Conservation (phyloP, 2,113 vertebrate species). For the Seriola quinqueradiata region DNA sequence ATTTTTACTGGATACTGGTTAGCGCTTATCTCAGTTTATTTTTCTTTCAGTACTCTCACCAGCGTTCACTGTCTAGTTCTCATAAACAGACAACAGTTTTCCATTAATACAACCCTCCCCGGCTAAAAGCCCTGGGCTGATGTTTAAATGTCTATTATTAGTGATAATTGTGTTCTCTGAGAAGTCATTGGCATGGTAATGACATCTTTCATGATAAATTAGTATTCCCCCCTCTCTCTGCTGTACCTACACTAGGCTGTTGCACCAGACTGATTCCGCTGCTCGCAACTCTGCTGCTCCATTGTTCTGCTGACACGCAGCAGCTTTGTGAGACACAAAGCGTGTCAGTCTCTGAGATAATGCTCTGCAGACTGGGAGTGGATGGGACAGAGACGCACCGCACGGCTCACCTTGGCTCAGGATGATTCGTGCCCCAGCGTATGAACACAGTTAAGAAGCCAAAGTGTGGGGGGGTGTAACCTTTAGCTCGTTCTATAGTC, state of each 20-base stretch:
- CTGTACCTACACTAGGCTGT: conserved; percentile 63
- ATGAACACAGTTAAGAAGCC: conserved; percentile 12
- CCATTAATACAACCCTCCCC: conserved; percentile 60
- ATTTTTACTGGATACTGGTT: conserved; percentile 44
- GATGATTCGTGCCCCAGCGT: conserved; percentile 38
- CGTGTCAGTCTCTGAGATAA: conserved; percentile 70
- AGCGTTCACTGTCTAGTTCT: conserved; percentile 57
- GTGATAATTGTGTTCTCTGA: conserved; percentile 75
- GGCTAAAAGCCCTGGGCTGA: conserved; percentile 70
- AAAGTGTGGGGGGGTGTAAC: conserved; percentile 30
- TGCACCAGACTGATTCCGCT: conserved; percentile 60
- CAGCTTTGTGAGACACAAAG: conserved; percentile 77
- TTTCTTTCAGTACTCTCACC: conserved; percentile 54
- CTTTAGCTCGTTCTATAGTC: conserved; percentile 32
- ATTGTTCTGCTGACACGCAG: conserved; percentile 74
- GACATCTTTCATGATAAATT: conserved; percentile 78
- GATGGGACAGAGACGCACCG: conserved; percentile 36
- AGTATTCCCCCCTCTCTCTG: conserved; percentile 51
- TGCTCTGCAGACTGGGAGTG: conserved; percentile 43
- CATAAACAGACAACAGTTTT: conserved; percentile 74
- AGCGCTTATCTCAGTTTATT: conserved; percentile 64
- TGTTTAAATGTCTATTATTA: conserved; percentile 77
- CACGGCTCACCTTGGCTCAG: conserved; percentile 57
- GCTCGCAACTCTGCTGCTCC: conserved; percentile 61
- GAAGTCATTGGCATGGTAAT: conserved; percentile 78